These are phyloP conservation scores for Ichneumon xanthorius DNA, from an alignment of 2,888 invertebrate species.

Conservation along the genomic window DNA sequence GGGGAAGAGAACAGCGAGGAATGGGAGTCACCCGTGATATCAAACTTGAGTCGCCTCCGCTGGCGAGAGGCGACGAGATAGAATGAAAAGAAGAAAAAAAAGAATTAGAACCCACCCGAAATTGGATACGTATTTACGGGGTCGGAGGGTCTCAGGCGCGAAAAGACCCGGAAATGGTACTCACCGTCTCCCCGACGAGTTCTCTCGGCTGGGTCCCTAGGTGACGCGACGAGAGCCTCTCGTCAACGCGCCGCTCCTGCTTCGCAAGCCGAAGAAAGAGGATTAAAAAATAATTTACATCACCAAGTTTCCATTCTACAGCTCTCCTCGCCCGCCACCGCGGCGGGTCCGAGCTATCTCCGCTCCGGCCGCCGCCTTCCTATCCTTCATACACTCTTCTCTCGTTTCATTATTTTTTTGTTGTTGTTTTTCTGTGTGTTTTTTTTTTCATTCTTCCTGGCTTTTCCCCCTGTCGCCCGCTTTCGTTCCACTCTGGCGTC, in stretches of 20 bases:
- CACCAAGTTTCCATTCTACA: constrained; percentile 75
- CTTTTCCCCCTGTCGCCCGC: constrained; percentile 38
- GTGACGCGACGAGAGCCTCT: constrained; percentile 60
- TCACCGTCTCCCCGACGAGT: constrained; percentile 48
- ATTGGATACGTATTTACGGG: constrained; percentile 67
- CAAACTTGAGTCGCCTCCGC: constrained; percentile 5
- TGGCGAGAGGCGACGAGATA: not conserved
- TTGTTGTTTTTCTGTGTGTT: constrained; percentile 36
- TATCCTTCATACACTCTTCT: constrained; percentile 36
- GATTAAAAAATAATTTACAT: constrained; percentile 80
- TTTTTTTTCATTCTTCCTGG: constrained; percentile 55
- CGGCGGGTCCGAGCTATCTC: constrained; percentile 57
- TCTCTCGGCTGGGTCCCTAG: constrained; percentile 50
- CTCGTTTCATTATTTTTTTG: constrained; percentile 34
- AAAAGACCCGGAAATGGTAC: constrained; percentile 60
- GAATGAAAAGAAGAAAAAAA: not conserved
- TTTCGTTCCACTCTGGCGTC: constrained; percentile 57
- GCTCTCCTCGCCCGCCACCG: constrained; percentile 43
- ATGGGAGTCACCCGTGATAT: constrained; percentile 16
- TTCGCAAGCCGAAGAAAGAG: constrained; percentile 72
- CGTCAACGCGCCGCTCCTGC: constrained; percentile 37
- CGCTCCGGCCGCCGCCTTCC: constrained; percentile 42
- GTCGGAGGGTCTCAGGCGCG: constrained; percentile 36
- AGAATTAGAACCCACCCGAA: constrained; percentile 31
- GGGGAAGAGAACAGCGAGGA: not conserved